Base-by-base conservation (phyloP, 2,888 invertebrate species). In the Margaritifera margaritifera region DNA sequence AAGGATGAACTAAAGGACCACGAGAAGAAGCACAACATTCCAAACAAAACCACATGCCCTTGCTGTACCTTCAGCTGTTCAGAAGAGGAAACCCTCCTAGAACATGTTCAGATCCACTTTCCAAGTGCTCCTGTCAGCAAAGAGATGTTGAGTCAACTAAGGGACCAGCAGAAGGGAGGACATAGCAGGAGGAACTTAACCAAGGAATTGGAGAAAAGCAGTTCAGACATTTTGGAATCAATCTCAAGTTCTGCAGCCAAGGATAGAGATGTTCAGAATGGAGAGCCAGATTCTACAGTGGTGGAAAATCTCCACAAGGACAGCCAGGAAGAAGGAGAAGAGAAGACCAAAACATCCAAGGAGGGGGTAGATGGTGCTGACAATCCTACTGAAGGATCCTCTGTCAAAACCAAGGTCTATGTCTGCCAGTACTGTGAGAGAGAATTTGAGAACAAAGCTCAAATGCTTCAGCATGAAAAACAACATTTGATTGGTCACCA, bases 341-440 rank as follows among this genome's bases (percentile, higher is more conserved):
- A 54, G n/a, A 69, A 71, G 8, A 64, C 15, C 15, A 42, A 62
- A 6, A 62, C 58, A 61, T 22, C 54, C 6, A 68, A 70, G 6
- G 64, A 54, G 54, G 66, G 25, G 6, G 31, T 31, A 60, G 50
- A 54, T 27, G 56, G 50, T 4, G 19, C 25, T 50, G 15, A 42
- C 42, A 42, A 42, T 42, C 15, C 42, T 42, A 42, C 42, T 42
- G 42, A 42, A 15, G 42, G 42, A 42, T 27, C 25, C 51, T 55
- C 50, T 0, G 78, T 75, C 42, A 81, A 79, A 66, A 77, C 74
- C 6, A 82, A 82, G 68, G 83, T 86, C 4, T 86, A 84, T 69
- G 84, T 84, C 19, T 87, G 87, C 68, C 84, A 84, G 68, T 86
- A 79, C 66, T 86, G 87, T 79, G 87, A 87, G 61, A 67, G 85